Percentiles rank a stretch among this genome's conserved stretches.
phyloP scores from a whole-genome alignment of 2,797 vertebrate species.

The Gadopsis marmoratus region DNA sequence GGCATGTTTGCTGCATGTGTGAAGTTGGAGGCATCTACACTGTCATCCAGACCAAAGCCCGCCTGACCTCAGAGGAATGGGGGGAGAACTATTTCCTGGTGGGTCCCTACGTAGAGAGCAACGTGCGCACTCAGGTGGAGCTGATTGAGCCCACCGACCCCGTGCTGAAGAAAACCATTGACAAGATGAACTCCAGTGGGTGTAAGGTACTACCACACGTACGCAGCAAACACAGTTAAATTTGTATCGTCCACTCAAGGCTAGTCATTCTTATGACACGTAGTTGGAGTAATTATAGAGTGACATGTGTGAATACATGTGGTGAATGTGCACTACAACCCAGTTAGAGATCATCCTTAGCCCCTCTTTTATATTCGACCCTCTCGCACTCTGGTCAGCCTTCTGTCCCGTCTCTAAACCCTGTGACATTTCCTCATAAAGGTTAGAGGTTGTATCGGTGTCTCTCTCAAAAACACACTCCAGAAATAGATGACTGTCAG shows the following conservation, averaged over 20 bases:
- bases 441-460: conserved; percentile 83
- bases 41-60: conserved; percentile 96
- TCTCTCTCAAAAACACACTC: conserved; percentile 38
- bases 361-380: conserved; percentile 32
- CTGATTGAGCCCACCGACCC: conserved; percentile 91
- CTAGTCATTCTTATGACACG: neutral
- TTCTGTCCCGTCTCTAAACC: conserved; percentile 43
- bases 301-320: neutral
- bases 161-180: conserved; percentile 88
- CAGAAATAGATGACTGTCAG: conserved; percentile 71
- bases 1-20: conserved; percentile 44
- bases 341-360: conserved; percentile 16
- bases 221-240: conserved; percentile 43
- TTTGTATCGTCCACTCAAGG: conserved; percentile 3
- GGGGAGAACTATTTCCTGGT: conserved; percentile 96
- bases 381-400: conserved; percentile 3
- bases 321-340: conserved; percentile 1
- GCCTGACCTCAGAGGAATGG: conserved; percentile 94
- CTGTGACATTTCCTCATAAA: conserved; percentile 82
- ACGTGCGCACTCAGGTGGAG: conserved; percentile 95
- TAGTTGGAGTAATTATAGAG: neutral
- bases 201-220: conserved; percentile 89
- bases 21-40: conserved; percentile 97
- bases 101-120: conserved; percentile 93
- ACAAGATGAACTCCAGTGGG: conserved; percentile 94